phyloP scores from a whole-genome alignment of 2,797 vertebrate species.

The Poeciliopsis presidionis region DNA sequence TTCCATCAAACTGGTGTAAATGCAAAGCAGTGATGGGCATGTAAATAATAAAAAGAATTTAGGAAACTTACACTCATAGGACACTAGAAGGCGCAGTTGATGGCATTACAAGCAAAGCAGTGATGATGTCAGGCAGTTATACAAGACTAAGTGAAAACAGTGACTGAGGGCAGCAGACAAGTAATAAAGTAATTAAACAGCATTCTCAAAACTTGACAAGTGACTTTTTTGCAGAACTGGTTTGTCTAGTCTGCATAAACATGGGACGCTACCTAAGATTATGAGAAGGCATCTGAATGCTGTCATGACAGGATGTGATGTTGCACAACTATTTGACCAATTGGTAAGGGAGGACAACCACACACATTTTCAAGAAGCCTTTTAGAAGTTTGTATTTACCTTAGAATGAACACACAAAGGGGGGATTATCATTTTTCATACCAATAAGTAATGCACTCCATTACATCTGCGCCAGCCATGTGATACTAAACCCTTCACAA shows the following conservation, averaged over 20 bases:
- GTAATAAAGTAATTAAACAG: neutral
- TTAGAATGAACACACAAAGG: neutral
- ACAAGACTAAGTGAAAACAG: neutral
- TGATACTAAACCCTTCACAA: too few species aligned
- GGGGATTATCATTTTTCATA: neutral
- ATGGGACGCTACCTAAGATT: neutral
- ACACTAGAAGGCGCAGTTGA: neutral
- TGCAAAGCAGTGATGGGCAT: neutral
- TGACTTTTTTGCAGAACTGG: neutral
- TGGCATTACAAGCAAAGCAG: neutral
- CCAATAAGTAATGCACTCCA: neutral
- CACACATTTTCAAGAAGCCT: neutral
- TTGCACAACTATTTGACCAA: too few species aligned
- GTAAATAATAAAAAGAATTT: neutral
- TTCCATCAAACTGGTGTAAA: constrained; percentile 1
- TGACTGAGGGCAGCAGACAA: neutral
- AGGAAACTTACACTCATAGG: neutral
- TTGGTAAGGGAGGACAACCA: neutral
- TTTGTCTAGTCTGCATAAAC: neutral
- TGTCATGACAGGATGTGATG: too few species aligned
- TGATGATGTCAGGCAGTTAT: neutral
- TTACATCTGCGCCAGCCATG: neutral
- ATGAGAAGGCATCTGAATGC: too few species aligned
- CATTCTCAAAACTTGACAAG: neutral
- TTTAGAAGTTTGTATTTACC: neutral